These are phyloP conservation scores for Meteorus colon DNA, from an alignment of 2,888 invertebrate species.

Conservation along the genomic window DNA sequence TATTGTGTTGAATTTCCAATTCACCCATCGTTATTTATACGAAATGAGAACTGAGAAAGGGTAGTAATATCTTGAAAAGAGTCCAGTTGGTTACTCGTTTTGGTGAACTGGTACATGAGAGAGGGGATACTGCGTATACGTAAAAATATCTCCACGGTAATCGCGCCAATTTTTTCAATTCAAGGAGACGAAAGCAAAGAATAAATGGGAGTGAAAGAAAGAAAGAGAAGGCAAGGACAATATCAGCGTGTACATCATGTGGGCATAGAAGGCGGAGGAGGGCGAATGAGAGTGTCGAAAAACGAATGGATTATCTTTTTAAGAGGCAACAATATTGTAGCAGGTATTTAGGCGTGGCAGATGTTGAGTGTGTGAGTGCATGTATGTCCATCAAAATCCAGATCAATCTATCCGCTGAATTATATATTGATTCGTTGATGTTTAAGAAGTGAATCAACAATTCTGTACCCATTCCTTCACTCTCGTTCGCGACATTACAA, in stretches of 20 bases:
- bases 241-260: conserved; percentile 21
- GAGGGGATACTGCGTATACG: background rate
- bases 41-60: conserved; percentile 33
- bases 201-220: conserved; percentile 53
- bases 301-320: conserved; percentile 26
- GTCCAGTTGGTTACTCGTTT: background rate
- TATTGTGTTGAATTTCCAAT: conserved; percentile 55
- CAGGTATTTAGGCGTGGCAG: conserved; percentile 41
- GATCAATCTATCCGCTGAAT: background rate
- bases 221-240: conserved; percentile 45
- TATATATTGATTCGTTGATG: background rate
- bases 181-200: conserved; percentile 28
- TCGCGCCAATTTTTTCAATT: background rate
- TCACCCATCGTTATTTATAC: conserved; percentile 61
- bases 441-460: background rate
- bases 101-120: conserved; percentile 8
- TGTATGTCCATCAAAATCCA: conserved; percentile 1
- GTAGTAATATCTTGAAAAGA: conserved; percentile 24
- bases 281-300: conserved; percentile 11
- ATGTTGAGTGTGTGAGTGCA: background rate
- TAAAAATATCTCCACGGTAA: background rate
- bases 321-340: background rate
- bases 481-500: background rate
- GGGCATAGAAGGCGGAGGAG: conserved; percentile 17
- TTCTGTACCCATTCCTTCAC: background rate